Evolutionary conservation across 1,140 invertebrate genomes (phyloP), one percentile per base, ranked within the genome.

Genomic region (Rhizoglyphus robini): DNA sequence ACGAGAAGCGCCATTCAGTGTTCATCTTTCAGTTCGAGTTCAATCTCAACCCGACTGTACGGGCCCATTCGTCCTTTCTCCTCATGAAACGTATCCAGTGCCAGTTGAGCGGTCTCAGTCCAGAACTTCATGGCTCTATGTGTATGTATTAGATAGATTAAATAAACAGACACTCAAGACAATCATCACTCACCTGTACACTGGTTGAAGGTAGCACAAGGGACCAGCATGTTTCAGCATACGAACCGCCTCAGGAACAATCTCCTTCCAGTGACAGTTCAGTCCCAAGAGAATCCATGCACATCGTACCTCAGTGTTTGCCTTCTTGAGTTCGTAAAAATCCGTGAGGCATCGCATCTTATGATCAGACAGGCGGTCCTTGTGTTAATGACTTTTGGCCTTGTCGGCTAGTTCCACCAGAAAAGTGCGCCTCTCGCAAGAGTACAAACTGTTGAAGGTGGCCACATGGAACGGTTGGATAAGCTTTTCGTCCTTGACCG

Each of bases 201-300:
- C 80, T 18, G 90, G 89, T 54, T 87, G 78, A 0, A 90, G 84
- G 79, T 84, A 95, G 73, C 95, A 95, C 86, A 95, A 89, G 66
- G 91, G 81, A 59, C 91, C 90, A 73, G 89, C 83, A 25, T 82
- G 79, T 66, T 84, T 89, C 2, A 90, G 82, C 79, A 93, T 93
- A 1, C 82, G 71, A 25, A 94, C 77, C 8, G 84, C 84, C 2
- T 72, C 68, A 0, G 79, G 73, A 34, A 94, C 76, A 69, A 83
- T 81, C 0, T 82, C 76, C 49, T 81, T 72, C 79, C 88, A 87
- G 49, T 81, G 79, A 5, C 82, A 82, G 73, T 83, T 84, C 0
- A 95, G 78, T 65, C 87, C 83, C 36, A 93, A 73, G 51, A 87
- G 80, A 31, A 93, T 75, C 84, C 90, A 91, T 64, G 74, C 77